These are phyloP conservation scores for Latrodectus geometricus DNA, from an alignment of 1,140 invertebrate species.

Conservation along the genomic window DNA sequence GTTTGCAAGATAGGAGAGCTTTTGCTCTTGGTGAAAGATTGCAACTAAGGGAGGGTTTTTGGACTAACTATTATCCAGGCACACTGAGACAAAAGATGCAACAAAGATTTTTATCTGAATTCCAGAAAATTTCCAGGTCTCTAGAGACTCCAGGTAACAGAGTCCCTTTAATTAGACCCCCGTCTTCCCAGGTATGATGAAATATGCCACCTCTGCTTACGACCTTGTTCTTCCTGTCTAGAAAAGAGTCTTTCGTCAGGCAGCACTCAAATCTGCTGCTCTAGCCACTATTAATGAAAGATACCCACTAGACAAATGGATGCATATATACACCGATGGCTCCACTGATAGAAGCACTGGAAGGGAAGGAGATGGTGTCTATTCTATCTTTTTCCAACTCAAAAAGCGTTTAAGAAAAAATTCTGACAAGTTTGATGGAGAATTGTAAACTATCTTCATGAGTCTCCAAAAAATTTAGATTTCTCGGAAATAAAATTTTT, in stretches of 20 bases:
- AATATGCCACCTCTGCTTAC: background rate
- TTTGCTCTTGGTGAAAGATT: conserved; percentile 3
- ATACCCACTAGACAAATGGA: too few species aligned
- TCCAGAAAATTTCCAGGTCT: too few species aligned
- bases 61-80: conserved; percentile 7
- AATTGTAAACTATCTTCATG: too few species aligned
- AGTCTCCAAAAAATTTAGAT: too few species aligned
- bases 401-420: too few species aligned
- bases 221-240: background rate
- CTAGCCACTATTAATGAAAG: too few species aligned
- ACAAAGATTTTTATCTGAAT: background rate
- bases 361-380: background rate
- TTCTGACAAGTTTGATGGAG: too few species aligned
- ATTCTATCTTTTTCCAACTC: too few species aligned
- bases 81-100: background rate
- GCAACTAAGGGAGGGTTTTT: background rate
- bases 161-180: background rate
- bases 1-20: too few species aligned
- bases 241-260: background rate
- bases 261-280: too few species aligned
- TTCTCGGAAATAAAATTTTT: too few species aligned
- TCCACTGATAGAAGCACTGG: background rate
- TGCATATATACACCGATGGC: background rate
- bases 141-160: background rate
- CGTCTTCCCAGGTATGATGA: background rate